Conservation (phyloP, 1,140 invertebrate species). For the Leucophenga varia region DNA sequence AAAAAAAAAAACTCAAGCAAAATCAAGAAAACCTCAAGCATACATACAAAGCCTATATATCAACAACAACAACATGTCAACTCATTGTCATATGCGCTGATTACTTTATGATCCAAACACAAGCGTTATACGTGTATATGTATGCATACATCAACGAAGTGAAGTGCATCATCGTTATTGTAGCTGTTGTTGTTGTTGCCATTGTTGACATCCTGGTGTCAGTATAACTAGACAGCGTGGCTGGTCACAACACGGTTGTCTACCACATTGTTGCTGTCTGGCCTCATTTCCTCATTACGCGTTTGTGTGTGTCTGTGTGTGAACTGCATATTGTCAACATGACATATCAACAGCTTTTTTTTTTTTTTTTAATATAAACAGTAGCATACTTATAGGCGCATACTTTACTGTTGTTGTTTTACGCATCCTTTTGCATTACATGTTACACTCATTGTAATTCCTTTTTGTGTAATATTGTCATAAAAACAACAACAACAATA, state of each 20-base stretch:
- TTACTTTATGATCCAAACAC: constrained; percentile 40
- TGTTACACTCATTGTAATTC: neutral
- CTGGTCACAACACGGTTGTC: constrained; percentile 32
- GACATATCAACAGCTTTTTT: constrained; percentile 28
- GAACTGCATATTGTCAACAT: constrained; percentile 21
- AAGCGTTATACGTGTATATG: constrained; percentile 3
- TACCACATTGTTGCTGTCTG: too few relatives aligned
- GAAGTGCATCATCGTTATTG: neutral
- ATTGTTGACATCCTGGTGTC: too few relatives aligned
- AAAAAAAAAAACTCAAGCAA: too few relatives aligned
- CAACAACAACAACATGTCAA: constrained; percentile 23
- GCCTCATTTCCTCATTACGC: too few relatives aligned
- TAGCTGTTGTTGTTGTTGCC: too few relatives aligned
- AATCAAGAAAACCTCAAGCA: too few relatives aligned
- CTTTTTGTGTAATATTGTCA: neutral
- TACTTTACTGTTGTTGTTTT: too few relatives aligned
- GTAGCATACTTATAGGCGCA: too few relatives aligned
- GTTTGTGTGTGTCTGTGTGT: neutral
- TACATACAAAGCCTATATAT: too few relatives aligned
- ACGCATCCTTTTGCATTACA: neutral
- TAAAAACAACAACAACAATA: too few relatives aligned
- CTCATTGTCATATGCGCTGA: constrained; percentile 53
- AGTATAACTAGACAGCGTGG: constrained; percentile 32
- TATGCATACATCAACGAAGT: neutral
- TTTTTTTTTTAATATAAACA: too few relatives aligned